Percentiles rank a stretch among this genome's conserved stretches.
Conservation (phyloP, 53 echinoderm and acorn worm species). For the Arbacia lixula region DNA sequence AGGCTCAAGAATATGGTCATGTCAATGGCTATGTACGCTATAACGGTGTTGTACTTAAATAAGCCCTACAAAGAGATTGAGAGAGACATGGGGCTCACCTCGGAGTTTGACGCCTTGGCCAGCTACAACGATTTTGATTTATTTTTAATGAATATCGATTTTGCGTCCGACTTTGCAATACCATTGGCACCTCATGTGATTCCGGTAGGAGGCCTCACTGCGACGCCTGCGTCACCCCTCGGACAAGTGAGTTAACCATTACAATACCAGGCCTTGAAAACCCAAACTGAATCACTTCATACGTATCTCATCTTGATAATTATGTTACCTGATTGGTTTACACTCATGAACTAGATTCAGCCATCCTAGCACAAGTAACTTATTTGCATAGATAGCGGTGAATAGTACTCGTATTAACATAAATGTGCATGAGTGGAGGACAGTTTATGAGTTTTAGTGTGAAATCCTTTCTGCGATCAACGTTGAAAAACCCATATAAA, state of each 20-base stretch:
- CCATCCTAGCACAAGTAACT: too few species aligned
- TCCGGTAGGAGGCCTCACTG: slow-evolving; percentile 35
- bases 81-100: neutral
- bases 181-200: slow-evolving; percentile 23
- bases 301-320: too few species aligned
- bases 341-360: too few species aligned
- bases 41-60: neutral
- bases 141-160: neutral
- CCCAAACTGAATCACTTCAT: too few species aligned
- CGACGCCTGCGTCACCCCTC: neutral
- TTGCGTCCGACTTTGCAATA: slow-evolving; percentile 11
- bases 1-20: slow-evolving; percentile 2
- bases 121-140: slow-evolving; percentile 22
- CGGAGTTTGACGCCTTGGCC: neutral
- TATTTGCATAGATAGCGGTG: too few species aligned
- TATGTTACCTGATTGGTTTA: too few species aligned
- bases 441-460: too few species aligned
- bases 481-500: too few species aligned
- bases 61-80: neutral
- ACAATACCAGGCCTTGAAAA: too few species aligned
- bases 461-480: too few species aligned
- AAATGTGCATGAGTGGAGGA: too few species aligned
- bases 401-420: too few species aligned
- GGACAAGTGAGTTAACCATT: neutral
- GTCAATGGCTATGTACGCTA: neutral